Evolutionary conservation across 2,888 invertebrate genomes (phyloP), one percentile per base, ranked within the genome.

Genomic region (Rhingia campestris): DNA sequence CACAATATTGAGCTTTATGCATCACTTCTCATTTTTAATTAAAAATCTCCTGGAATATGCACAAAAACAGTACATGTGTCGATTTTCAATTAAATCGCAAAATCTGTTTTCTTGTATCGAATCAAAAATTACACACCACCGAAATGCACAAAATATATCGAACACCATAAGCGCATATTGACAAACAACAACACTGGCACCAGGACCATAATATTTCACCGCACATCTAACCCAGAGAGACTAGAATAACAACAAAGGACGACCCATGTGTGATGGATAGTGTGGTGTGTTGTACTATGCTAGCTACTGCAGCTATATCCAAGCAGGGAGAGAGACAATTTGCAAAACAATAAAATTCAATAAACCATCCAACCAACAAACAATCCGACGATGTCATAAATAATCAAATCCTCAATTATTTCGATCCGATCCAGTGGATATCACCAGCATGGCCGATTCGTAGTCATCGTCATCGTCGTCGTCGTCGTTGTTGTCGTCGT

Each of bases 361-460:
- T 82, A 82, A 82, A 82, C 82, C 82, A 79, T 73, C 82, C 82
- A 82, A 82, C 79, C 82, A 79, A 82, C 79, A 82, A 82, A 82
- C 79, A 82, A 82, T 82, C 79, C 64, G 63, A 82, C 77, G 73
- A 82, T 82, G 82, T 82, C 82, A 82, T 82, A 82, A 82, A 82
- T 82, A 82, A 82, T 82, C 82, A 82, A 82, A 82, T 82, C 82
- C 73, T 82, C 82, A 79, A 82, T 82, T 82, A 82, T 82, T 82
- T 82, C 73, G 79, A 82, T 82, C 67, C 82, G 73, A 82, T 74
- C 63, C 67, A 82, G 9, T 82, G 82, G 63, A 59, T 79, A 41
- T 43, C 41, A 39, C 51, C 22, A 22, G 22, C 22, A 7, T 14
- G 32, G 9, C 33, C 35, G 22, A 4, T 10, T n/a, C 10, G 33